phyloP scores from a whole-genome alignment of 2,113 vertebrate genomes.

The Paraplagusia blochii region DNA sequence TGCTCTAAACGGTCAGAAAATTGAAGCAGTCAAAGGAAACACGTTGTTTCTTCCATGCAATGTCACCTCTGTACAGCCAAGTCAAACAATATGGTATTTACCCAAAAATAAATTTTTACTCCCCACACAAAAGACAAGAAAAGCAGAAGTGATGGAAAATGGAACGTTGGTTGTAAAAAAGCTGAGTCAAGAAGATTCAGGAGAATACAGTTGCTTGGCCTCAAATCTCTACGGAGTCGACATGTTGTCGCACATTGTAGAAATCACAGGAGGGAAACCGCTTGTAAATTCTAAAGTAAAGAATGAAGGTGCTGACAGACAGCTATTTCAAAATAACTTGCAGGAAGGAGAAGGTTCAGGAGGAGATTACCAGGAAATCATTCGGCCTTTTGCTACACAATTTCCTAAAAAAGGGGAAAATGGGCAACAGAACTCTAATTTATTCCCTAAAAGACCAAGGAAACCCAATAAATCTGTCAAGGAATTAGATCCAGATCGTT shows the following conservation, averaged over 20 bases:
- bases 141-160: slow-evolving; percentile 67
- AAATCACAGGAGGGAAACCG: slow-evolving; percentile 50
- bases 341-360: slow-evolving; percentile 73
- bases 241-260: slow-evolving; percentile 74
- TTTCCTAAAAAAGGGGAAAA: slow-evolving; percentile 49
- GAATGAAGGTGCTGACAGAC: slow-evolving; percentile 1
- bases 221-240: slow-evolving; percentile 78
- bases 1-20: slow-evolving; percentile 74
- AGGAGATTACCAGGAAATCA: slow-evolving; percentile 66
- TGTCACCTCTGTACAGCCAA: slow-evolving; percentile 67
- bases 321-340: slow-evolving; percentile 19
- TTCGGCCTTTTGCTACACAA: slow-evolving; percentile 47
- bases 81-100: slow-evolving; percentile 73
- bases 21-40: slow-evolving; percentile 57
- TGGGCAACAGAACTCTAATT: slow-evolving; percentile 42
- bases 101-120: slow-evolving; percentile 69
- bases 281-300: slow-evolving; percentile 35
- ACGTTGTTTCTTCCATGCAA: slow-evolving; percentile 71
- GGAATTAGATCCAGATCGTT: slow-evolving; percentile 71
- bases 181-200: slow-evolving; percentile 66
- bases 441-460: slow-evolving; percentile 48
- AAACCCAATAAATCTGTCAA: slow-evolving; percentile 74
- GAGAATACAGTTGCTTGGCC: slow-evolving; percentile 77
- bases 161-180: slow-evolving; percentile 72
- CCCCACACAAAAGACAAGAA: slow-evolving; percentile 58